A percentile compares a stretch with the other conserved stretches of the same genome.
Conservation (phyloP, 92 coral and sea anemone genomes). For the Meandrina meandrites region DNA sequence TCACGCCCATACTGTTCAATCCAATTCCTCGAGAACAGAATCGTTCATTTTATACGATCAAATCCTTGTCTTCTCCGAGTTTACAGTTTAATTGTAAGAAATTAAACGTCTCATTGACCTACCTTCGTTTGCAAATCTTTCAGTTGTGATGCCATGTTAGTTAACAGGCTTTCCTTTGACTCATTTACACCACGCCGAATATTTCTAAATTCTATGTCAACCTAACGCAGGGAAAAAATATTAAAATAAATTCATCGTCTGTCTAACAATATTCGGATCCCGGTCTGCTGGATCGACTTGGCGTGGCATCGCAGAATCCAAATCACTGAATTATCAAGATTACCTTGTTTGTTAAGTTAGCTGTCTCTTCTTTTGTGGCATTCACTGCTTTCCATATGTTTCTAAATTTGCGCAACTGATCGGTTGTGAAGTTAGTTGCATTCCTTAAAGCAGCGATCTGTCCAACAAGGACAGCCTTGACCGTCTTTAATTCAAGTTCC, state of each 20-base stretch:
- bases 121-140: not conserved
- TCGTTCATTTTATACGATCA: not conserved
- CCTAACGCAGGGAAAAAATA: not conserved
- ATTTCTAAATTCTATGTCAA: not conserved
- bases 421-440: not conserved
- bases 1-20: no score
- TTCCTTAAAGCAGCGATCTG: not conserved
- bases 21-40: not conserved
- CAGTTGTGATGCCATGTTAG: not conserved
- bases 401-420: not conserved
- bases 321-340: not conserved
- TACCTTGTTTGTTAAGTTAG: conserved; percentile 26
- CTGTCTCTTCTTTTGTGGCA: not conserved
- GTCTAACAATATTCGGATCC: not conserved
- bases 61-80: not conserved
- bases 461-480: not conserved
- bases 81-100: not conserved
- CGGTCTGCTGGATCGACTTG: no score
- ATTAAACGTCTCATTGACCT: not conserved
- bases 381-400: conserved; percentile 15
- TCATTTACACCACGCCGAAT: not conserved
- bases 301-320: no score
- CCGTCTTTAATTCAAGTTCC: not conserved
- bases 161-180: not conserved
- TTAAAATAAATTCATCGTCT: not conserved